Evolutionary conservation across 1,140 invertebrate genomes (phyloP).

Genomic region (Zaprionus ornatus): DNA sequence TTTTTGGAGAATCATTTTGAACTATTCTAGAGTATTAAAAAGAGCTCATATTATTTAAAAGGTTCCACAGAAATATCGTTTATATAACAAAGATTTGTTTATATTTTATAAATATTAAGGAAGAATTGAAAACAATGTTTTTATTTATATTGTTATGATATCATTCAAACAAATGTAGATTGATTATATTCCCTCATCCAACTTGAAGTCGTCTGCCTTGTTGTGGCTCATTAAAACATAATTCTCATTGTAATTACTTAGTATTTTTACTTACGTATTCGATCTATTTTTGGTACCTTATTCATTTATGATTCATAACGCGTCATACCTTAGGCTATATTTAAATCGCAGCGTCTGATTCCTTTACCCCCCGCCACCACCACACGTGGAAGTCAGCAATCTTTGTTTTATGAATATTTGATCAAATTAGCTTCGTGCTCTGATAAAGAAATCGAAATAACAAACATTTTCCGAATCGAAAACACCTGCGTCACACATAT

Average conservation of each 20-base stretch:
- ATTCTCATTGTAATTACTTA: background rate
- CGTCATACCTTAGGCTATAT: conserved; percentile 20
- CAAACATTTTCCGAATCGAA: conserved; percentile 20
- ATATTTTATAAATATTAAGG: background rate
- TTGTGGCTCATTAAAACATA: background rate
- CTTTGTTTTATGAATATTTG: conserved; percentile 36
- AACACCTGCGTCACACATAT: conserved; percentile 30
- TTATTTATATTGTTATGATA: background rate
- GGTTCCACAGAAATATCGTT: no score
- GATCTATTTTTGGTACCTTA: conserved; percentile 16
- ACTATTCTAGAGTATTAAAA: background rate
- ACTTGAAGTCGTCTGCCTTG: background rate
- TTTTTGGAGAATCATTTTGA: background rate
- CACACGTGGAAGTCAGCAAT: background rate
- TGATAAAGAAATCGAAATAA: conserved; percentile 50
- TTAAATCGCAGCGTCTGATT: conserved; percentile 13
- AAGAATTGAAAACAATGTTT: no score
- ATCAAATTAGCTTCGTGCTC: conserved; percentile 38
- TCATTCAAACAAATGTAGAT: background rate
- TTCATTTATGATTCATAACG: conserved; percentile 35
- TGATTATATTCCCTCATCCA: background rate
- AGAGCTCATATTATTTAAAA: background rate
- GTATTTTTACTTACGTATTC: conserved; percentile 8
- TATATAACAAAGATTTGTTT: no score
- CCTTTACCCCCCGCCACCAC: background rate